Conservation (phyloP, 2,888 invertebrate species). For the Lasioglossum malachurum region DNA sequence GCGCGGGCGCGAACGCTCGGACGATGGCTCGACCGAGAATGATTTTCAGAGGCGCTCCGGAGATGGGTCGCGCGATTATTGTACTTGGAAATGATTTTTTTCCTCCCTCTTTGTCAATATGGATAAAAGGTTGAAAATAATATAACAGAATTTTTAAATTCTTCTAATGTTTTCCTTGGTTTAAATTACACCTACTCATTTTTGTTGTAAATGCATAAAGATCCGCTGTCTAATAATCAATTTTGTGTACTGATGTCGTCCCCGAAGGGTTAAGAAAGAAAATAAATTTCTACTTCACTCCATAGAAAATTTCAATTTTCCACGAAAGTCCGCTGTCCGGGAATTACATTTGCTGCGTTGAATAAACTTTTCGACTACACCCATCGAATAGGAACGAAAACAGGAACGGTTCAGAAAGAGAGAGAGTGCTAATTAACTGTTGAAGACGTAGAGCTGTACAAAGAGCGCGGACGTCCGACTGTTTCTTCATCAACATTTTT, state of each 20-base stretch:
- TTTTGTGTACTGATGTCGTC: too few relatives aligned
- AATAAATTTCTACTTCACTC: too few relatives aligned
- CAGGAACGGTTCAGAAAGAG: not conserved
- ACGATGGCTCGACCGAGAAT: conserved; percentile 21
- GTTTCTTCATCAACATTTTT: not conserved
- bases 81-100: not conserved
- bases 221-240: too few relatives aligned
- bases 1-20: not conserved
- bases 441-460: not conserved
- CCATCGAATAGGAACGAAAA: not conserved
- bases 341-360: not conserved
- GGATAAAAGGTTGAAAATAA: too few relatives aligned
- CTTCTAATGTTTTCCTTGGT: too few relatives aligned
- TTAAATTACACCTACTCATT: too few relatives aligned
- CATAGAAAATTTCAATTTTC: too few relatives aligned
- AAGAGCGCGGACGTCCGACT: not conserved
- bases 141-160: too few relatives aligned
- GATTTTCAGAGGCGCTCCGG: not conserved
- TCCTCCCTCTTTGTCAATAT: too few relatives aligned
- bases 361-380: not conserved
- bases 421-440: not conserved
- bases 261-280: too few relatives aligned
- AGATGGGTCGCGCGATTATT: not conserved
- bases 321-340: not conserved
- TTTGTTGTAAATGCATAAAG: too few relatives aligned